phyloP scores from a whole-genome alignment of 2,888 invertebrate species.

The Campaea margaritaria region DNA sequence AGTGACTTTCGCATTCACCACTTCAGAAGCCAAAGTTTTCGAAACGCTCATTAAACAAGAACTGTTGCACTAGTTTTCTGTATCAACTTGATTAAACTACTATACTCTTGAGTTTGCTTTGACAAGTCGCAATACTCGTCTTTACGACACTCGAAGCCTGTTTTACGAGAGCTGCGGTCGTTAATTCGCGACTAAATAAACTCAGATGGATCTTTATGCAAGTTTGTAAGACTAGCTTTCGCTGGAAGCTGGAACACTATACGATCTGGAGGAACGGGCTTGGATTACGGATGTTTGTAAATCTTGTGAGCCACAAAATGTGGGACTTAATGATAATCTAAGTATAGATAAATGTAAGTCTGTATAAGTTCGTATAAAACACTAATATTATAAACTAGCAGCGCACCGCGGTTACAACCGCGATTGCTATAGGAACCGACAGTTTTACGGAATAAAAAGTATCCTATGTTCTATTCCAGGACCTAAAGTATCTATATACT shows the following conservation, averaged over 20 bases:
- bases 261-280: slow-evolving; percentile 19
- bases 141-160: slow-evolving; percentile 54
- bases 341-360: too few relatives aligned
- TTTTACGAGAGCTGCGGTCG: slow-evolving; percentile 55
- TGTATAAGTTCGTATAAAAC: too few relatives aligned
- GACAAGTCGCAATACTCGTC: slow-evolving; percentile 50
- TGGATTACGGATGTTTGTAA: slow-evolving; percentile 21
- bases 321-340: neutral
- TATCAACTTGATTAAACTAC: slow-evolving; percentile 35
- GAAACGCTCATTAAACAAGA: slow-evolving; percentile 10
- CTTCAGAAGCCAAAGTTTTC: neutral
- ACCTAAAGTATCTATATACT: too few relatives aligned
- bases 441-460: too few relatives aligned
- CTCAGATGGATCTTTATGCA: slow-evolving; percentile 48
- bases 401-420: too few relatives aligned
- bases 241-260: slow-evolving; percentile 27
- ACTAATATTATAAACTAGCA: too few relatives aligned
- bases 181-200: slow-evolving; percentile 61
- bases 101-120: slow-evolving; percentile 36
- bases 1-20: neutral
- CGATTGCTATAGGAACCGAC: too few relatives aligned
- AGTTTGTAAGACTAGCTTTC: slow-evolving; percentile 50
- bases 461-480: too few relatives aligned
- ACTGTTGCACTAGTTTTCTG: slow-evolving; percentile 26
- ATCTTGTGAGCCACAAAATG: neutral